A percentile compares a stretch with the other conserved stretches of the same genome.
These are phyloP conservation scores for Magallana gigas DNA, from an alignment of 1,140 invertebrate genomes.

Conservation along the genomic window DNA sequence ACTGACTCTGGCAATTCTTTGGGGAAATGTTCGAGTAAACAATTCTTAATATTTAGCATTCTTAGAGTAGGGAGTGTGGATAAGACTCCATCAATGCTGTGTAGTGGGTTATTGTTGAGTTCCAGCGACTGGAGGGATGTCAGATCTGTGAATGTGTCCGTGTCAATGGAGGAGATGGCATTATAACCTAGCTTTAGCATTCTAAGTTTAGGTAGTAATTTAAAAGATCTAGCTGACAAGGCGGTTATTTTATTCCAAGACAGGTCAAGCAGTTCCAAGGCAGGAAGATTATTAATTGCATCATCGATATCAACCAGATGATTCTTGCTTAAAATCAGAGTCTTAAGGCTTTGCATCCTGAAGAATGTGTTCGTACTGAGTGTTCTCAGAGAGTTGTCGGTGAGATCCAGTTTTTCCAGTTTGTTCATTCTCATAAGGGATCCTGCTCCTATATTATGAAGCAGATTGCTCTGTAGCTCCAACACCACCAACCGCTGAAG, in stretches of 20 bases:
- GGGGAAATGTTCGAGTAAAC: slow-evolving; percentile 88
- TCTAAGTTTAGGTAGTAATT: slow-evolving; percentile 84
- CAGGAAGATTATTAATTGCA: slow-evolving; percentile 76
- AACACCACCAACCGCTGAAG: slow-evolving; percentile 51
- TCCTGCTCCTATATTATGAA: slow-evolving; percentile 64
- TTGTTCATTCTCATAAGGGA: slow-evolving; percentile 69
- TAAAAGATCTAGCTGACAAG: slow-evolving; percentile 82
- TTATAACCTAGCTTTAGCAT: slow-evolving; percentile 91
- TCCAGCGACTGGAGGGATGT: slow-evolving; percentile 87
- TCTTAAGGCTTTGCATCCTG: neutral
- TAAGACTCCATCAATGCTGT: slow-evolving; percentile 60
- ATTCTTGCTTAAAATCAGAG: slow-evolving; percentile 29
- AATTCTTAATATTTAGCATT: slow-evolving; percentile 89
- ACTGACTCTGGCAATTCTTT: slow-evolving; percentile 91
- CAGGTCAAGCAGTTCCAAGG: slow-evolving; percentile 86
- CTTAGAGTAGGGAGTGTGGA: slow-evolving; percentile 52
- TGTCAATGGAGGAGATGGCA: slow-evolving; percentile 84
- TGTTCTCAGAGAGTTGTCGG: slow-evolving; percentile 81
- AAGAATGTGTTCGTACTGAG: slow-evolving; percentile 25
- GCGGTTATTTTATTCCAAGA: slow-evolving; percentile 85
- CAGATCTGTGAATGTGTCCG: slow-evolving; percentile 87
- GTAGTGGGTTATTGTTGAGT: slow-evolving; percentile 80
- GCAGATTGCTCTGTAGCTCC: slow-evolving; percentile 55
- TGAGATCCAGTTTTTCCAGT: slow-evolving; percentile 82
- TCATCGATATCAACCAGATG: slow-evolving; percentile 71